Percentiles rank a stretch among this genome's conserved stretches.
These are phyloP conservation scores for Gallinago jamesoni DNA, from an alignment of 2,113 vertebrate genomes.

Conservation along the genomic window DNA sequence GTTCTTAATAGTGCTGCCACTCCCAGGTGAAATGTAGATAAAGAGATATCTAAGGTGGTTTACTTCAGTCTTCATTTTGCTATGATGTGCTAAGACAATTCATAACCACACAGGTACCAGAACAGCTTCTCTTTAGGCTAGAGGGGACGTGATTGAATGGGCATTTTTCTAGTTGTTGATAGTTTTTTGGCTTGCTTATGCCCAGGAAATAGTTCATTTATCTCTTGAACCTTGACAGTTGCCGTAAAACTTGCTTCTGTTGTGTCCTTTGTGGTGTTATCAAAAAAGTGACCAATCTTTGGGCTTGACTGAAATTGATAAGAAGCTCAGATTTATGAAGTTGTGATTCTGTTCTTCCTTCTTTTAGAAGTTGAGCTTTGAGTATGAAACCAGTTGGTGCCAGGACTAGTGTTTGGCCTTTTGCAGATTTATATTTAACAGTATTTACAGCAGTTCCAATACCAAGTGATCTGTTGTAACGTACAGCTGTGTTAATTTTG, in stretches of 20 bases:
- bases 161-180: background rate
- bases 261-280: background rate
- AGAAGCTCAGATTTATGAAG: background rate
- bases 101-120: background rate
- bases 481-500: background rate
- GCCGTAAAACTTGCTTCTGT: background rate
- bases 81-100: background rate
- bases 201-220: background rate
- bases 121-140: background rate
- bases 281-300: background rate
- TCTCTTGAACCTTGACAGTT: background rate
- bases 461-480: background rate
- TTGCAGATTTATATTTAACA: background rate
- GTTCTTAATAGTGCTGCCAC: background rate
- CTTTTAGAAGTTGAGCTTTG: background rate
- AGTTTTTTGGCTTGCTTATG: background rate
- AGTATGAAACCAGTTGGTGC: background rate
- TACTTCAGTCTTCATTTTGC: background rate
- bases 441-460: background rate
- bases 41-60: background rate
- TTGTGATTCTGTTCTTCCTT: background rate
- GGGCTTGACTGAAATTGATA: background rate
- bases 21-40: background rate
- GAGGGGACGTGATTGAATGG: background rate
- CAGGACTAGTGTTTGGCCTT: background rate